Base-by-base conservation (phyloP, 2,888 invertebrate genomes). In the Leucophenga montana region DNA sequence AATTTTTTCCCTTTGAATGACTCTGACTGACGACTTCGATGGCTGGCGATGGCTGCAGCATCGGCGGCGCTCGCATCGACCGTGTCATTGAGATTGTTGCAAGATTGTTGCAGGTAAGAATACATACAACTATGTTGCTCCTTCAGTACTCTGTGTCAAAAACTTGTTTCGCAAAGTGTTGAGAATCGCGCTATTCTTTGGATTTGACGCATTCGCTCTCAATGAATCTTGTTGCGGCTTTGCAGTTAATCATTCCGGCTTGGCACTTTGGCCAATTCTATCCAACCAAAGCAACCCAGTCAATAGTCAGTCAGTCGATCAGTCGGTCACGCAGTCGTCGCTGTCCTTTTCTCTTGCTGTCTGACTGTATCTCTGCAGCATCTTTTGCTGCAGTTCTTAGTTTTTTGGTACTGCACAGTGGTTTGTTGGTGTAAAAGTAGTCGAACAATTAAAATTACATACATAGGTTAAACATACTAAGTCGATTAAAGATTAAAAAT, bases 121-220 rank as follows among this genome's bases (percentile, higher is more conserved):
- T 39, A 39, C 39, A 8, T 5, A 39, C 39, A 27, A 27, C 27
- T 27, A 27, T 27, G 39, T 39, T 11, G 39, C 11, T 11, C 39
- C 39, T 39, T 39, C 46, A 39, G 56, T 16, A 18, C 18, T 8
- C 68, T 72, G 84, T 84, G 81, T 84, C 79, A 84, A 79, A 78
- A 81, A 84, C 81, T 79, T 80, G 84, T 82, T 78, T 57, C 13
- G 27, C 13, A 46, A 81, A 81, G 81, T 81, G 81, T 81, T 82
- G 81, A 81, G 81, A 77, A 80, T 80, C 84, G 80, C 83, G 81
- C 84, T 84, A 72, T 75, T 77, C 81, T 39, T 39, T 72, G 76
- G 64, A 70, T 33, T 66, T 50, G 54, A 44, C 39, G n/a, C 27
- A 27, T 27, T 27, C 27, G 27, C 13, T 13, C 44, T 56, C 62